Evolutionary conservation across 2,888 invertebrate genomes (phyloP).

Genomic region (Ganaspis brasiliensis): DNA sequence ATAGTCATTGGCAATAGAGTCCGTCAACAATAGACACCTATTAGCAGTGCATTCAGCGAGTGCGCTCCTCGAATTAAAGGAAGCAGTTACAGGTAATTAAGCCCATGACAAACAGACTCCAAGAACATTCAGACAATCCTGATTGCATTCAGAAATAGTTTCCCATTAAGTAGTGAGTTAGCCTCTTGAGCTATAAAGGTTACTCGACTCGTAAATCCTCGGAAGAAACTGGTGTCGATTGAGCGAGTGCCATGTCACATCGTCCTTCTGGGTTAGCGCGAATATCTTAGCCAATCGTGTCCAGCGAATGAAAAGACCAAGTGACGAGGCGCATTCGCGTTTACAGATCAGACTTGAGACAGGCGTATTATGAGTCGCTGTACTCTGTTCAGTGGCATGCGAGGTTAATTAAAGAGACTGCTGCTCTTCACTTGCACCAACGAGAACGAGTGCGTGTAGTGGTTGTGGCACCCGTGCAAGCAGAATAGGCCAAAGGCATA

Average conservation of each 20-base stretch:
- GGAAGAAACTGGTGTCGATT: constrained; percentile 39
- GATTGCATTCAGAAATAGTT: constrained; percentile 40
- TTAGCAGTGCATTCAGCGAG: constrained; percentile 21
- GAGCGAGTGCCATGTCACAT: constrained; percentile 48
- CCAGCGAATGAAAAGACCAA: constrained; percentile 46
- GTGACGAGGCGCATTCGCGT: constrained; percentile 57
- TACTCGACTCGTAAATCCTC: constrained; percentile 53
- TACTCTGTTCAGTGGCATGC: constrained; percentile 66
- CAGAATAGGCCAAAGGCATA: constrained; percentile 55
- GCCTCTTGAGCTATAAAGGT: constrained; percentile 49
- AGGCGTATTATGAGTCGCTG: constrained; percentile 62
- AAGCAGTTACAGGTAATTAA: constrained; percentile 36
- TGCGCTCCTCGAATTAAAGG: background rate
- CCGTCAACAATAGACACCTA: constrained; percentile 21
- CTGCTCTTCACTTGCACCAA: constrained; percentile 56
- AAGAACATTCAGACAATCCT: constrained; percentile 31
- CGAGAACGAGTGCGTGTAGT: constrained; percentile 45
- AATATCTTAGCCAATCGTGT: constrained; percentile 54
- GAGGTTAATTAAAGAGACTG: constrained; percentile 76
- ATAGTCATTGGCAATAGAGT: background rate
- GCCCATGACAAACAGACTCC: constrained; percentile 14
- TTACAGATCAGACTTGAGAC: constrained; percentile 59
- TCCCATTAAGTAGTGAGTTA: constrained; percentile 37
- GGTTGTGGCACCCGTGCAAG: constrained; percentile 51
- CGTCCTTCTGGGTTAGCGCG: constrained; percentile 51